Evolutionary conservation across 2,797 vertebrate species (phyloP).

Genomic region (Enteromius unitaeniatus): DNA sequence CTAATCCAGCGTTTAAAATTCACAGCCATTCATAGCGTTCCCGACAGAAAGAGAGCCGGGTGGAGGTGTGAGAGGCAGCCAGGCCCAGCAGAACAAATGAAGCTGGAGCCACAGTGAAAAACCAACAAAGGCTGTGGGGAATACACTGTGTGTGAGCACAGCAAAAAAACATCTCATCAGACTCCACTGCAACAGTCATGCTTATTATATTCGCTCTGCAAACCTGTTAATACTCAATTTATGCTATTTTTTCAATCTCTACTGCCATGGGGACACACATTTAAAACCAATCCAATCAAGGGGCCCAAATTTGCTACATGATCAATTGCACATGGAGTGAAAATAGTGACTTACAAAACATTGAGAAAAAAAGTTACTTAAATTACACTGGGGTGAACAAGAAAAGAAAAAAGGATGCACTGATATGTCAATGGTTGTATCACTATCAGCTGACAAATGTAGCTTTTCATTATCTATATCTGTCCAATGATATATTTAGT

Average conservation of each 20-base stretch:
- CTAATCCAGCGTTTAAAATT: constrained; percentile 45
- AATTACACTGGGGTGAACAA: neutral
- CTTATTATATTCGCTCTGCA: neutral
- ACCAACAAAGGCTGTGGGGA: constrained; percentile 39
- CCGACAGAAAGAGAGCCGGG: constrained; percentile 36
- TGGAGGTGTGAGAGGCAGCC: constrained; percentile 26
- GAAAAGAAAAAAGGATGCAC: neutral
- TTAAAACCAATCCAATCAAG: constrained; percentile 14
- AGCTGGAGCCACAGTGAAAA: constrained; percentile 41
- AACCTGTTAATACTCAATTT: constrained; percentile 19
- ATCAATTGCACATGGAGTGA: neutral
- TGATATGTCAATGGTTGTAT: neutral
- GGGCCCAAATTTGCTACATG: neutral
- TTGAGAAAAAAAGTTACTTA: neutral
- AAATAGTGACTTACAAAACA: neutral
- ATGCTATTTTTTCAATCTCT: neutral
- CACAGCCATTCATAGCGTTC: constrained; percentile 35
- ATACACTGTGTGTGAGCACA: constrained; percentile 36
- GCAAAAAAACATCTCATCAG: constrained; percentile 30
- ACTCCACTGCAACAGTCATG: neutral
- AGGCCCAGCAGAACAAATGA: constrained; percentile 44
- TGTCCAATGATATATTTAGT: neutral
- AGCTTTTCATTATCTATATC: neutral
- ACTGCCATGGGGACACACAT: constrained; percentile 14
- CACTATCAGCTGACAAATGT: neutral